Conservation (phyloP, 1,140 invertebrate species). For the Melipona quadrifasciata region DNA sequence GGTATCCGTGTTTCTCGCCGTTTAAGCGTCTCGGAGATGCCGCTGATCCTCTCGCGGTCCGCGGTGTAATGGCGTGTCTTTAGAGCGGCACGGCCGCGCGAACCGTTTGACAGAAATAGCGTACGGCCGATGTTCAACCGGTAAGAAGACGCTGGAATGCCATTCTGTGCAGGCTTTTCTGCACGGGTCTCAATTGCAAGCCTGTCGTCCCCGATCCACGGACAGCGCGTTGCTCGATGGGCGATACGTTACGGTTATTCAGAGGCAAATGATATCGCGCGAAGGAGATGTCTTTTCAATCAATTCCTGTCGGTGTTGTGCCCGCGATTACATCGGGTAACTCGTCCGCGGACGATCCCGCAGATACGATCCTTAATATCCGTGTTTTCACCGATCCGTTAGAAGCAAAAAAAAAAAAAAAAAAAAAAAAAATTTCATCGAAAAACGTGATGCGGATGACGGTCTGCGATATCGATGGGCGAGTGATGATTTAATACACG, state of each 20-base stretch:
- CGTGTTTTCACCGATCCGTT: not conserved
- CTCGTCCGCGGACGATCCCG: not conserved
- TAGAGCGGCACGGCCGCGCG: slow-evolving; percentile 8
- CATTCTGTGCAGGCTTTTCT: slow-evolving; percentile 14
- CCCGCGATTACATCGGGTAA: not conserved
- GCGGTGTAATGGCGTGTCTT: slow-evolving; percentile 28
- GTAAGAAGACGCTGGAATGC: not conserved
- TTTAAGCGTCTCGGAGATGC: slow-evolving; percentile 44
- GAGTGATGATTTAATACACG: not conserved
- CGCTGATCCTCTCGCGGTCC: slow-evolving; percentile 1
- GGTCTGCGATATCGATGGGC: not conserved
- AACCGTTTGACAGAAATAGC: slow-evolving; percentile 23
- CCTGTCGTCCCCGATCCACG: slow-evolving; percentile 1
- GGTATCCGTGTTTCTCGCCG: slow-evolving; percentile 64
- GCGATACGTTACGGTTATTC: slow-evolving; percentile 6
- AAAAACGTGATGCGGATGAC: not conserved
- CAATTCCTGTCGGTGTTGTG: not conserved
- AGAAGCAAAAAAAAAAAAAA: not conserved
- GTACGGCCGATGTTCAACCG: not conserved
- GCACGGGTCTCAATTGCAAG: not conserved
- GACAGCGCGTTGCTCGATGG: not conserved
- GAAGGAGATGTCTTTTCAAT: not conserved
- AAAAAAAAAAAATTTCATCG: not conserved
- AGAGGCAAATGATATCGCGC: slow-evolving; percentile 14
- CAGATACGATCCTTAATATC: not conserved